Evolutionary conservation across 2,888 invertebrate species (phyloP).

Genomic region (Clusia tigrina): DNA sequence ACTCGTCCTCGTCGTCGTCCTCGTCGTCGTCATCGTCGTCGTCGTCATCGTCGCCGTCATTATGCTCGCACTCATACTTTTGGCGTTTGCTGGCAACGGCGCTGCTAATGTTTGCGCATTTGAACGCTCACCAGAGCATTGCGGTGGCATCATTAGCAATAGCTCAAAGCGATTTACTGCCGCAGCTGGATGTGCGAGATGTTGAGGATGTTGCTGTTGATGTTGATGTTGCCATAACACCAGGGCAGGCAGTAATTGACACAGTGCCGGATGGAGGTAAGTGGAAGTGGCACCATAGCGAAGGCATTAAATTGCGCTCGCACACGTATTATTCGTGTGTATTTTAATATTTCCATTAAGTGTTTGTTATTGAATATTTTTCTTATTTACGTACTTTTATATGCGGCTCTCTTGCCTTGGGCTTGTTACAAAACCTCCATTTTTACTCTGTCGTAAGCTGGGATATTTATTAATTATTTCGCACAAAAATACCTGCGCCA

Average conservation of each 20-base stretch:
- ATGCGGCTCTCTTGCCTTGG: too few species aligned
- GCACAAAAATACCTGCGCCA: too few species aligned
- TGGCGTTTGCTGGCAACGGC: slow-evolving; percentile 2
- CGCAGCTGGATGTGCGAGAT: neutral
- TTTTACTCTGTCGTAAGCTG: too few species aligned
- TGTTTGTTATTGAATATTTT: too few species aligned
- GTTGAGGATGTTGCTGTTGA: neutral
- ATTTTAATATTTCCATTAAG: too few species aligned
- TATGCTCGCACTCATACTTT: slow-evolving; percentile 2
- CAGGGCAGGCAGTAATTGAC: slow-evolving; percentile 30
- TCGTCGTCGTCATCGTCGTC: neutral
- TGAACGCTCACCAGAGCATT: neutral
- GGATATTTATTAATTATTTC: too few species aligned
- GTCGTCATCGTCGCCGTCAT: neutral
- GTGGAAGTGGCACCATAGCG: too few species aligned
- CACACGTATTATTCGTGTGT: too few species aligned
- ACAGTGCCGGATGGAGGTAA: slow-evolving; percentile 30
- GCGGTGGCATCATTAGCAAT: slow-evolving; percentile 5
- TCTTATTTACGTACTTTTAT: too few species aligned
- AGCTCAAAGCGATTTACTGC: slow-evolving; percentile 6
- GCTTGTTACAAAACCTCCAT: too few species aligned
- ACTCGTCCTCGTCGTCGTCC: neutral
- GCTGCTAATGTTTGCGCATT: slow-evolving; percentile 16
- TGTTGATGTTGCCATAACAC: slow-evolving; percentile 12
- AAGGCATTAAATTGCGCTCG: too few species aligned